Base-by-base conservation (phyloP, 2,113 vertebrate species). In the Pelobates fuscus region DNA sequence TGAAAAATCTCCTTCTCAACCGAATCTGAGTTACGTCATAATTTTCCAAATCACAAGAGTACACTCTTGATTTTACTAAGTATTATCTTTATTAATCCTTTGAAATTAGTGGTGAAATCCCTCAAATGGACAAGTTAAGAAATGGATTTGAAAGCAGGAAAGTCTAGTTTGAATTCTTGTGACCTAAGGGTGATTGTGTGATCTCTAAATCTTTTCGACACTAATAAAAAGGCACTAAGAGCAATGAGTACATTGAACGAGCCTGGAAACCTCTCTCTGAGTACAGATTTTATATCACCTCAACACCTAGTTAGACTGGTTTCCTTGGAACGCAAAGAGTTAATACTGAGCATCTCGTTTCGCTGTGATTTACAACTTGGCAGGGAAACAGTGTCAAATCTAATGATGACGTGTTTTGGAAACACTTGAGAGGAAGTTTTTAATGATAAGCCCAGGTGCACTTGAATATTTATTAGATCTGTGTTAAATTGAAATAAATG, bases 371-470 rank as follows among this genome's bases (percentile, higher is more conserved):
- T 21, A 58, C 68, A 37, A 54, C 68, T 37, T 44, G 7, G 17
- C 44, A 64, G 61, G 61, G 46, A 64, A 58, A 37, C 14, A 29
- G 29, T 54, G 46, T 25, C 60, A 65, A 15, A n/a, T 23, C 18
- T 37, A 24, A 57, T 55, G 71, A 65, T 65, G 61, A 65, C 63
- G 49, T 20, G 14, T 27, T 52, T 55, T 73, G 71, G 71, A 65
- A 73, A 37, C 59, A 63, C 60, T 65, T 55, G 41, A 55, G 55
- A 73, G 61, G 71, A 64, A 30, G 71, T 25, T 73, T 65, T 73
- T 55, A 64, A 73, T 55, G 60, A 73, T 41, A 37, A 25, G 61
- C 61, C 61, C 71, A 64, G 61, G 61, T 64, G 71, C 23, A 21
- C 71, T 59, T 54, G 44, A 24, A 55, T 8, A 73, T 72, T 63